Evolutionary conservation across 2,888 invertebrate genomes (phyloP), one percentile per base, ranked within the genome.

Genomic region (Oasisia sp.): DNA sequence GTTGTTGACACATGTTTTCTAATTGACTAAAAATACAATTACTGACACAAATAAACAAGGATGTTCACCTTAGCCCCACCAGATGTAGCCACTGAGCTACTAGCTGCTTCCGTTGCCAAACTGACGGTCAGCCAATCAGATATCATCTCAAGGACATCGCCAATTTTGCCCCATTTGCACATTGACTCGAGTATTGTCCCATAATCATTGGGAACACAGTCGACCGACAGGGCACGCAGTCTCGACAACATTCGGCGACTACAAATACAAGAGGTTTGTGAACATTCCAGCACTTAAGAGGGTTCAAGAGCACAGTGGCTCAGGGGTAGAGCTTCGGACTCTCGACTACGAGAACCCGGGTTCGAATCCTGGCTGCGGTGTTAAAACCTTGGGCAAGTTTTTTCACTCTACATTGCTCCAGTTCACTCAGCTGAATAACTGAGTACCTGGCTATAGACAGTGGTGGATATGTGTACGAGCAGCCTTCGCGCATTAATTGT

Each of bases 221-320:
- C 94, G 32, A 89, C 91, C 0, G 93, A 92, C 94, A 95, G 93
- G 89, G 93, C 93, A 9, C 94, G 93, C 89, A 95, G 93, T 93
- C 94, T 95, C 1, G 95, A 95, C 92, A 95, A 89, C 93, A 94
- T 95, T 58, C 94, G 94, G 27, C 94, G 94, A 93, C 95, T 74
- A 74, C 74, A 74, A 27, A 27, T 95, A 92, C 32, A 91, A 92
- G 89, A 27, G 93, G 92, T 50, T 56, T 91, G 14, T 74, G 32
- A 90, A 32, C n/a, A 44, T 14, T 50, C 50, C 50, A 50, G 32
- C 90, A 32, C n/a, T n/a, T n/a, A n/a, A n/a, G n/a, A n/a, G n/a
- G n/a, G n/a, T n/a, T n/a, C n/a, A n/a, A n/a, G n/a, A n/a, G n/a
- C n/a, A n/a, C n/a, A n/a, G n/a, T n/a, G n/a, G n/a, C n/a, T n/a